Evolutionary conservation across 2,113 vertebrate genomes (phyloP).

Genomic region (Lophochroa leadbeateri): DNA sequence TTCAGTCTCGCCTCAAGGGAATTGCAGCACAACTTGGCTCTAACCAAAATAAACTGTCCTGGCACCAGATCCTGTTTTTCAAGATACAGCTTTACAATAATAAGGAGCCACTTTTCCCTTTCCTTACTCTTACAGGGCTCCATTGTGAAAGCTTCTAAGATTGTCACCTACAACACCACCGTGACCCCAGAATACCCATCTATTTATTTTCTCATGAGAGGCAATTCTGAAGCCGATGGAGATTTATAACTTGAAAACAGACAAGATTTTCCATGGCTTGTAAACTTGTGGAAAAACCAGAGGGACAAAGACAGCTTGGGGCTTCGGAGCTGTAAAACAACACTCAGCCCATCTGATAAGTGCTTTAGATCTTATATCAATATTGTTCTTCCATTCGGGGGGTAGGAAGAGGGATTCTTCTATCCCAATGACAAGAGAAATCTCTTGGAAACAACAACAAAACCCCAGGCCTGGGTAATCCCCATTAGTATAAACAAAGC

Average conservation of each 20-base stretch:
- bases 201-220: slow-evolving; percentile 31
- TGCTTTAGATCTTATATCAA: slow-evolving; percentile 50
- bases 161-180: slow-evolving; percentile 29
- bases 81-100: background rate
- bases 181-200: background rate
- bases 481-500: slow-evolving; percentile 32
- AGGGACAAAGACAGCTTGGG: slow-evolving; percentile 3
- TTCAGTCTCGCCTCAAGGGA: background rate
- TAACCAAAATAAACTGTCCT: slow-evolving; percentile 62
- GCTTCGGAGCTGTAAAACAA: background rate
- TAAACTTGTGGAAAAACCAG: slow-evolving; percentile 41
- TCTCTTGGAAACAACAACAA: slow-evolving; percentile 43
- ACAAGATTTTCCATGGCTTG: slow-evolving; percentile 48
- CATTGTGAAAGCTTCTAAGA: background rate
- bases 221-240: background rate
- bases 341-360: slow-evolving; percentile 25
- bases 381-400: slow-evolving; percentile 5
- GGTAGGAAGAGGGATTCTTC: background rate
- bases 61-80: slow-evolving; percentile 27
- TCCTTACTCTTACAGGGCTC: background rate
- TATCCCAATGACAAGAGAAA: background rate
- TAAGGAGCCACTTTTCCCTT: background rate
- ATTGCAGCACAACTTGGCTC: background rate
- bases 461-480: slow-evolving; percentile 44
- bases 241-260: slow-evolving; percentile 52